These are phyloP conservation scores for Amazona vittata DNA, from an alignment of 2,113 vertebrate species.

Conservation along the genomic window DNA sequence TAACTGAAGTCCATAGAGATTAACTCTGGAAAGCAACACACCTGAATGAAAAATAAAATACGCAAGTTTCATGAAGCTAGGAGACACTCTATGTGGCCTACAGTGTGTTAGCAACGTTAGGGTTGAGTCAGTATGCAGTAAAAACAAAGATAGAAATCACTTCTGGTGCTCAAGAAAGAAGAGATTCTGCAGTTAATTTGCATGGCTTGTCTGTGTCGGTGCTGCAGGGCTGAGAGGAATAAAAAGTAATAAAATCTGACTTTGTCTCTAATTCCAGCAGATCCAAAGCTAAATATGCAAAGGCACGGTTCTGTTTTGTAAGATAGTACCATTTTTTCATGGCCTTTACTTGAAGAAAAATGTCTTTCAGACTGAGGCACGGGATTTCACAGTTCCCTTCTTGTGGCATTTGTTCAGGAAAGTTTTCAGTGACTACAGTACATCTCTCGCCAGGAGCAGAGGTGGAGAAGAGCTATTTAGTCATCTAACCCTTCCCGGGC, in stretches of 20 bases:
- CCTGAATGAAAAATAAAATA: background rate
- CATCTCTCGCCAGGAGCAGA: background rate
- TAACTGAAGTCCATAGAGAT: background rate
- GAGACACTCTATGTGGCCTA: background rate
- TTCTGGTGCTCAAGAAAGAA: slow-evolving; percentile 12
- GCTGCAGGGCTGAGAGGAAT: slow-evolving; percentile 49
- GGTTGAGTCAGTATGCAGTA: background rate
- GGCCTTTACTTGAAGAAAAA: background rate
- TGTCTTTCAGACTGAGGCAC: background rate
- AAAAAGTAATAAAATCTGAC: slow-evolving; percentile 48
- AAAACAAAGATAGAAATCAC: background rate
- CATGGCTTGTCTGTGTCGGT: background rate
- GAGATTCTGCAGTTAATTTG: slow-evolving; percentile 54
- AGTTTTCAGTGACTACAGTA: background rate
- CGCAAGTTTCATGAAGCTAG: background rate
- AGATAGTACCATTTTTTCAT: background rate
- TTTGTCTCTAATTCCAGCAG: slow-evolving; percentile 44
- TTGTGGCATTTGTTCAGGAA: background rate
- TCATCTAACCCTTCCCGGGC: background rate
- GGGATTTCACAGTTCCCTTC: background rate
- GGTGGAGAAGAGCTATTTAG: background rate
- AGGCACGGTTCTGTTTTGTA: background rate
- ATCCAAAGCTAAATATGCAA: slow-evolving; percentile 37
- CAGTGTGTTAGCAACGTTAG: background rate
- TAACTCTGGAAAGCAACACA: background rate